These are phyloP conservation scores for Junonia oenone DNA, from an alignment of 2,888 invertebrate genomes.

Conservation along the genomic window DNA sequence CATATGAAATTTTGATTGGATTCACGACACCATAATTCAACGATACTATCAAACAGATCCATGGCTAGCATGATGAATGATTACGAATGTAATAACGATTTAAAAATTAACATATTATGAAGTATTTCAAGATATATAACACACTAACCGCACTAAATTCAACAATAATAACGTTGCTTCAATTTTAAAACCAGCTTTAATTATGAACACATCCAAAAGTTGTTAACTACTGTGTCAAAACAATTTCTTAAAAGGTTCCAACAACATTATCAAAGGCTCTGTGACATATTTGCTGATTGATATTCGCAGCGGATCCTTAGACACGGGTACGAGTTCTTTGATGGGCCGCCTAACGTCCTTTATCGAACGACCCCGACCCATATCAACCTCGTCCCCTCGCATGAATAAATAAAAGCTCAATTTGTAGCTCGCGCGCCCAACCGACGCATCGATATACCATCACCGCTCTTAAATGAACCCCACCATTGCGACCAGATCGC, in stretches of 20 bases:
- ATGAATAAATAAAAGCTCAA: slow-evolving; percentile 78
- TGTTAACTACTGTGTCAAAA: slow-evolving; percentile 12
- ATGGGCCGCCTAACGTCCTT: slow-evolving; percentile 59
- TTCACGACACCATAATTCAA: not conserved
- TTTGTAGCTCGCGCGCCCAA: slow-evolving; percentile 69
- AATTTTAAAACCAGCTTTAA: not conserved
- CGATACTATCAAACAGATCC: not conserved
- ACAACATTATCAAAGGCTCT: slow-evolving; percentile 20
- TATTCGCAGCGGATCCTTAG: slow-evolving; percentile 44
- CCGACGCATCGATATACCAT: slow-evolving; percentile 56
- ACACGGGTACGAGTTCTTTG: slow-evolving; percentile 51
- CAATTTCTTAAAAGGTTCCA: slow-evolving; percentile 9
- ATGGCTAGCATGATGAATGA: too few relatives aligned
- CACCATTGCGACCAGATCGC: slow-evolving; percentile 39
- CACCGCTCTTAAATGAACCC: slow-evolving; percentile 52
- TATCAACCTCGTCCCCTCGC: slow-evolving; percentile 67
- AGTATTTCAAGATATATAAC: too few relatives aligned
- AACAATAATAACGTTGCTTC: too few relatives aligned
- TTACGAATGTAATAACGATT: too few relatives aligned
- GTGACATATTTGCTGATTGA: slow-evolving; percentile 37
- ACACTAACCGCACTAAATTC: too few relatives aligned
- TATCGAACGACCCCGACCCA: slow-evolving; percentile 71
- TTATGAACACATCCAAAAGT: not conserved
- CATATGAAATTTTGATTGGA: slow-evolving; percentile 1
- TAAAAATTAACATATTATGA: too few relatives aligned